Evolutionary conservation across 2,113 vertebrate species (phyloP), one percentile per base, ranked within the genome.

Genomic region (Cheilinus undulatus): DNA sequence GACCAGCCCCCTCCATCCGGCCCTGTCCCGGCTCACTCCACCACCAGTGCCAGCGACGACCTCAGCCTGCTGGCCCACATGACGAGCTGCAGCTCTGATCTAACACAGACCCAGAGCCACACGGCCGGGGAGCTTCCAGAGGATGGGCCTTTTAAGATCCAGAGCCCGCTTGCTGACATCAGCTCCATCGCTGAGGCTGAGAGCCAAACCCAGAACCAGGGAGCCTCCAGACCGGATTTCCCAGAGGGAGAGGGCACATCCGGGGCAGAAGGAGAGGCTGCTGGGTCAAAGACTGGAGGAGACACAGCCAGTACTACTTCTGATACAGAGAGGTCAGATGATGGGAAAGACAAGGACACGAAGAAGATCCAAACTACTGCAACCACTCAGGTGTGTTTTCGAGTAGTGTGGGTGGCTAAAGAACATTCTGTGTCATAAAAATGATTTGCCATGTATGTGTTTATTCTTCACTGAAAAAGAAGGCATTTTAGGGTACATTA

Each of bases 281-380:
- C 92, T 11, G 95, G 95, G 53, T 94, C 94, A 2, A 98, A 98
- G 89, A 94, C 96, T n/a, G 96, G 95, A 15, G 95, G 95, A 42
- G 98, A 99, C 84, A 90, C 92, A 17, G 87, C 88, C 73, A 95
- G 94, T 83, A 94, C 90, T 30, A 92, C 91, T 26, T 95, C 94
- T 3, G 98, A 99, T 78, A 99, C 97, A 0, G 98, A 99, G 92
- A 95, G 97, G 88, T 99, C 97, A 3, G 98, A 99, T 26, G 98
- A 99, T 77, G 96, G 97, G 68, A 98, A 97, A 77, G 98, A 99
- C 67, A 99, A 98, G 73, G 98, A 99, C 86, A 94, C 95, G 65
- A 95, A 97, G 87, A 99, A 99, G 89, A 99, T 99, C 80, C 97
- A 99, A 80, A 99, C 98, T 6, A 99, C 97, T 4, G 92, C 97